These are phyloP conservation scores for Bryconaethiops microstoma DNA, from an alignment of 2,797 vertebrate species.

Conservation along the genomic window DNA sequence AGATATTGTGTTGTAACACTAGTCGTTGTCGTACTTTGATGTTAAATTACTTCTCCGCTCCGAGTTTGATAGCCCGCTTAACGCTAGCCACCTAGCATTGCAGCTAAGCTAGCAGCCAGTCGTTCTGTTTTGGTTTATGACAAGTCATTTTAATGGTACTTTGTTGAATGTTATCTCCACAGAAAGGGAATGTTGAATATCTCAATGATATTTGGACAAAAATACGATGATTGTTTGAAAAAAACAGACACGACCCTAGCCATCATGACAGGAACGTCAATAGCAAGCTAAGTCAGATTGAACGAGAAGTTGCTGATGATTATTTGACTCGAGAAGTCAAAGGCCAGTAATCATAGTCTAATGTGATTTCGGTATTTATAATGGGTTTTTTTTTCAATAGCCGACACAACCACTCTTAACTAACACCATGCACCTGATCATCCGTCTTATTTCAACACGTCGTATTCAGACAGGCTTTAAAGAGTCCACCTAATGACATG, in stretches of 20 bases:
- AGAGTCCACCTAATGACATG: neutral
- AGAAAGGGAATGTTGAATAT: too few relatives aligned
- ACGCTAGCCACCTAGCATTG: neutral
- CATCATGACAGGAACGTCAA: too few relatives aligned
- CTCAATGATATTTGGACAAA: neutral
- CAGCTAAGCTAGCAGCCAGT: slow-evolving; percentile 15
- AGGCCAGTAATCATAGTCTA: neutral
- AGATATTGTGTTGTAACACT: neutral
- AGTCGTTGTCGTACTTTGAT: neutral
- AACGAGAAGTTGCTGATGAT: neutral
- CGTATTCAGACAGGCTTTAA: neutral
- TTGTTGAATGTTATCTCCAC: neutral
- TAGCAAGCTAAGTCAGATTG: neutral
- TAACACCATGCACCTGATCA: neutral
- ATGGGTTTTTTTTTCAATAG: neutral
- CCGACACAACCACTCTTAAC: neutral
- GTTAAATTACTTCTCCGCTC: too few relatives aligned
- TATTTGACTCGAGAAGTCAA: neutral
- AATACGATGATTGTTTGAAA: neutral
- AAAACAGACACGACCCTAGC: neutral
- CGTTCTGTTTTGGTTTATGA: neutral
- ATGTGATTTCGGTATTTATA: neutral
- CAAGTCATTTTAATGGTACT: neutral
- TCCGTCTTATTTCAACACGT: neutral
- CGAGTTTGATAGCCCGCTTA: neutral